phyloP scores from a whole-genome alignment of 2,888 invertebrate species.

The Holacanthella duospinosa region DNA sequence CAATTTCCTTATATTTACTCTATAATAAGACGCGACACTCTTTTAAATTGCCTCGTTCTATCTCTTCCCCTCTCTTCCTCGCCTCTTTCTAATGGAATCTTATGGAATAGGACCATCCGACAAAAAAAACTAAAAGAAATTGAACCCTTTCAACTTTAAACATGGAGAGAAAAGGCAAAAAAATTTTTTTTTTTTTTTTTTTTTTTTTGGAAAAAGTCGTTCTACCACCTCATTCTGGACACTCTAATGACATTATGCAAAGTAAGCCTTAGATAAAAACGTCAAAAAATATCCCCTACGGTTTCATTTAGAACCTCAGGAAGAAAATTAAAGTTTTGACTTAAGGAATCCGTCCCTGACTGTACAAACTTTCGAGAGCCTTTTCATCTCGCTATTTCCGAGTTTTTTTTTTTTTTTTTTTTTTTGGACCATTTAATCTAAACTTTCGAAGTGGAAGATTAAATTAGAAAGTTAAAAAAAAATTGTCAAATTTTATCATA shows the following conservation, averaged over 20 bases:
- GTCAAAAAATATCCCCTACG: conserved; percentile 32
- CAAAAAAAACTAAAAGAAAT: not conserved
- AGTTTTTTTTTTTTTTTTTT: too few species aligned
- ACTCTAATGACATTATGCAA: conserved; percentile 29
- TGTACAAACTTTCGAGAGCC: not conserved
- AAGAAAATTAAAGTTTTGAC: conserved; percentile 25
- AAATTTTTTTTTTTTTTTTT: too few species aligned
- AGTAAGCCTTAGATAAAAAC: conserved; percentile 31
- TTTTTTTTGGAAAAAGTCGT: not conserved
- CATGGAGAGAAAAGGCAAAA: not conserved
- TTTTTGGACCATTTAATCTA: too few species aligned
- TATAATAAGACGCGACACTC: conserved; percentile 2
- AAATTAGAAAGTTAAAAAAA: too few species aligned
- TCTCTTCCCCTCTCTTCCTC: not conserved
- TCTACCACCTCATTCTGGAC: conserved; percentile 6
- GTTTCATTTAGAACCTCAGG: conserved; percentile 30
- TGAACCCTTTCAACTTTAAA: conserved; percentile 2
- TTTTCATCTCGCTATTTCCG: not conserved
- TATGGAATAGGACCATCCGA: not conserved
- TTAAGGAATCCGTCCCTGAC: too few species aligned
- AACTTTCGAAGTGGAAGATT: too few species aligned
- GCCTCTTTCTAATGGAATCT: not conserved
- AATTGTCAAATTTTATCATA: too few species aligned
- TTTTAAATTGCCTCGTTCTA: conserved; percentile 1
- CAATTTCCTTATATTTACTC: conserved; percentile 5